A percentile compares a stretch with the other conserved stretches of the same genome.
Conservation (phyloP, 1,140 invertebrate genomes). For the Trichonephila clavata region DNA sequence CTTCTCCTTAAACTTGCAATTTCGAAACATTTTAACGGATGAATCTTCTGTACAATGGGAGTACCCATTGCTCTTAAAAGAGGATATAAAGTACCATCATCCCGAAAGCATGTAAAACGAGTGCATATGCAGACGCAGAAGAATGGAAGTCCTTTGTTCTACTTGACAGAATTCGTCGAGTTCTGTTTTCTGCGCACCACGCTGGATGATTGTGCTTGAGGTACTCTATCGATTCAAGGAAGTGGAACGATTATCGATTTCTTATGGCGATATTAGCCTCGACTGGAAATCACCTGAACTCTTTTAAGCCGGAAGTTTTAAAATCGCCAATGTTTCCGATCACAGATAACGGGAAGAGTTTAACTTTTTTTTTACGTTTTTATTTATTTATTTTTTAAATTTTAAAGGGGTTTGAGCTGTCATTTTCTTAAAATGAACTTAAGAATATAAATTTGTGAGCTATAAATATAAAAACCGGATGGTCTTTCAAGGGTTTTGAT, state of each 20-base stretch:
- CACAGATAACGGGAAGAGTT: background rate
- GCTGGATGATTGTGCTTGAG: background rate
- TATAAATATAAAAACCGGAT: no score
- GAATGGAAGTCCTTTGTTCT: background rate
- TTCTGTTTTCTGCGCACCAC: background rate
- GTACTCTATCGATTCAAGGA: background rate
- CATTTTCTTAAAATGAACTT: no score
- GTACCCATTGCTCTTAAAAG: background rate
- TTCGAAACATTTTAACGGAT: no score
- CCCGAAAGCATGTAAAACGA: background rate
- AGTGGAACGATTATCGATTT: conserved; percentile 12
- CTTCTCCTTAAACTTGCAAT: no score
- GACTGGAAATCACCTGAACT: background rate
- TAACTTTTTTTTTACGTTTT: no score
- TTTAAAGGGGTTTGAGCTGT: no score
- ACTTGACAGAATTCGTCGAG: conserved; percentile 13
- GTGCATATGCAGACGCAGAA: no score
- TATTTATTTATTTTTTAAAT: no score
- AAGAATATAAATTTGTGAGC: no score
- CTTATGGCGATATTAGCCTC: background rate
- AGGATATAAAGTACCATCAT: background rate
- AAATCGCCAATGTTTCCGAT: background rate
- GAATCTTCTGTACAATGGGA: no score
- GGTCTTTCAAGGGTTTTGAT: no score
- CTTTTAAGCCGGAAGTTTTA: background rate